These are phyloP conservation scores for Diphyllodes magnificus DNA, from an alignment of 2,113 vertebrate species.

Conservation along the genomic window DNA sequence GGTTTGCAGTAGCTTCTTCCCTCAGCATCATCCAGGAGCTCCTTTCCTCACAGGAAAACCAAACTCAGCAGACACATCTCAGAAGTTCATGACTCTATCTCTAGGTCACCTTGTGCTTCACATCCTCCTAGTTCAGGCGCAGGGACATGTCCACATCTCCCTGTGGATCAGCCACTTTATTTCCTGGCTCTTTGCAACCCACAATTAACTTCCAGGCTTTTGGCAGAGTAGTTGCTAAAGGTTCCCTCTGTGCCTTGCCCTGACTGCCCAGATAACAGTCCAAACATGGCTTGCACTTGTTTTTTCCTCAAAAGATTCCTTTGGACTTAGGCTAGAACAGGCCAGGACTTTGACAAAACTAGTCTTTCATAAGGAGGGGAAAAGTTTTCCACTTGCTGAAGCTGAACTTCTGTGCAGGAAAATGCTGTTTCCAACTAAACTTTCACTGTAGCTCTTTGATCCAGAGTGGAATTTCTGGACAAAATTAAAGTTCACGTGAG, in stretches of 20 bases:
- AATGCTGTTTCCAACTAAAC: neutral
- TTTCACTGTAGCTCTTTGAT: constrained; percentile 30
- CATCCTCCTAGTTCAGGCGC: neutral
- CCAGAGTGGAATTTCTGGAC: neutral
- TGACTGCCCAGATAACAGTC: neutral
- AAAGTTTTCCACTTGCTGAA: neutral
- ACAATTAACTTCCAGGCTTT: neutral
- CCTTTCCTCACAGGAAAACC: neutral
- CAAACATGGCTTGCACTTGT: neutral
- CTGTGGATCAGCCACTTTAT: neutral
- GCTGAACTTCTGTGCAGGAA: neutral
- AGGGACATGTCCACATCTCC: neutral
- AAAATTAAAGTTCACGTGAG: neutral
- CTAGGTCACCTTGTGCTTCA: neutral
- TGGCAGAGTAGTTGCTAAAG: neutral
- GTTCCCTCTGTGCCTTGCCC: neutral
- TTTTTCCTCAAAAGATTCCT: neutral
- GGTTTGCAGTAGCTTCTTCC: neutral
- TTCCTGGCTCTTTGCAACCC: neutral
- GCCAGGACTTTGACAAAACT: neutral
- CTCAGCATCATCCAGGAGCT: neutral
- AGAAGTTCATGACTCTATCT: neutral
- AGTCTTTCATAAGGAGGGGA: neutral
- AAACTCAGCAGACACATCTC: neutral
- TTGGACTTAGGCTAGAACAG: neutral